Evolutionary conservation across 2,113 vertebrate genomes (phyloP), one percentile per base, ranked within the genome.

Genomic region (Hypomesus transpacificus): DNA sequence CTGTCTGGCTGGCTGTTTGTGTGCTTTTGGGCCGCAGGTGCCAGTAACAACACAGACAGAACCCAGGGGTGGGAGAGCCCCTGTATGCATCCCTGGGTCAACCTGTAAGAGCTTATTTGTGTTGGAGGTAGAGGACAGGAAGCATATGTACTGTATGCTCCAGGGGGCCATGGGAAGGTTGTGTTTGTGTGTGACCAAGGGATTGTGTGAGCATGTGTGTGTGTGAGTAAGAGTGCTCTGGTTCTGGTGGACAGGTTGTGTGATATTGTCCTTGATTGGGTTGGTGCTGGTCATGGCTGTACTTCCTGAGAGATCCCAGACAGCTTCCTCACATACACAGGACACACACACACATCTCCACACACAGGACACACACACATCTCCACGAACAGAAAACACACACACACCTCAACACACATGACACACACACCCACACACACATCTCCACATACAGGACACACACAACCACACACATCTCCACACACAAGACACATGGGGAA

Each of bases 141-240:
- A 90, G 85, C 89, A 89, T 90, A 89, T 89, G 90, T 83, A 80
- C 90, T 89, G 90, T 83, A 80, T 86, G 74, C 68, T 72, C 71
- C 76, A 75, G 65, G 80, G 73, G 77, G 79, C 73, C 69, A 72
- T 67, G 68, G 80, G 74, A 52, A 50, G 46, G 54, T 83, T 80
- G 73, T 39, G 59, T 78, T 9, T 66, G 69, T 17, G 22, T 4
- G 34, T 28, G 34, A 18, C 31, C 20, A n/a, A 28, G 31, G 70
- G 2, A 70, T 18, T 39, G 11, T 57, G 14, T 46, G 13, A 4
- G 1, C 13, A 21, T 56, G 31, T 14, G 4, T 51, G 6, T 67
- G 53, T 59, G 59, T 75, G 20, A 21, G 50, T 16, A 14, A 20
- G 51, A 3, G 20, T 14, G 24, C 24, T 26, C 24, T 26, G 24